A percentile compares a stretch with the other conserved stretches of the same genome.
Conservation (phyloP, 2,797 vertebrate species). For the Pangasius larnaudii region DNA sequence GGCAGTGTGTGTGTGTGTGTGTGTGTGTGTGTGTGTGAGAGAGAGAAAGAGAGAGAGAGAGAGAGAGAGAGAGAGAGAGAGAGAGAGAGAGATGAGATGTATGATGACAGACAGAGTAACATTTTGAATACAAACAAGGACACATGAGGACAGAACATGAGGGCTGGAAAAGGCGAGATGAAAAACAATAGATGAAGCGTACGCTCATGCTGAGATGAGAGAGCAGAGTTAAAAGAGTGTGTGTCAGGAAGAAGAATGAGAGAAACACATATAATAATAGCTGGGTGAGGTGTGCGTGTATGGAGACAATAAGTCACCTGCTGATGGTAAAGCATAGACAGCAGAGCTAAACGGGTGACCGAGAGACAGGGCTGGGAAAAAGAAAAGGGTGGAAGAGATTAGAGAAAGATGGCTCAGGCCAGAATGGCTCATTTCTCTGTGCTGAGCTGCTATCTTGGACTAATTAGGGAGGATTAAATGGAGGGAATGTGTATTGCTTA, state of each 20-base stretch:
- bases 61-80: neutral
- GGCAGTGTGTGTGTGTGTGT: neutral
- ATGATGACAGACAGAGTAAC: conserved; percentile 11
- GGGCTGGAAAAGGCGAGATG: conserved; percentile 21
- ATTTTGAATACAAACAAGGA: conserved; percentile 14
- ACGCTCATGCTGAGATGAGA: conserved; percentile 18
- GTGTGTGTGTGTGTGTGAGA: neutral
- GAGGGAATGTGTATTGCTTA: conserved; percentile 57
- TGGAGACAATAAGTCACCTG: conserved; percentile 22
- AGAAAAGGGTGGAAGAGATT: neutral
- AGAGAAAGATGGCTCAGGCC: conserved; percentile 24
- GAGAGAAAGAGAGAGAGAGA: neutral
- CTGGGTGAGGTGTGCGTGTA: conserved; percentile 30
- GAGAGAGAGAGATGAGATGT: conserved; percentile 4
- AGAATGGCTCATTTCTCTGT: conserved; percentile 42
- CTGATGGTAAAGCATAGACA: conserved; percentile 9
- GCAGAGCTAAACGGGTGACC: neutral
- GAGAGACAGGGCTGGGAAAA: neutral
- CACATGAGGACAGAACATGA: conserved; percentile 17
- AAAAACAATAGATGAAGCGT: conserved; percentile 36
- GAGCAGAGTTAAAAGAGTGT: conserved; percentile 18
- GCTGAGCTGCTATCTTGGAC: conserved; percentile 34
- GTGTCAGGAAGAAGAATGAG: conserved; percentile 36
- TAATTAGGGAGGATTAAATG: conserved; percentile 62
- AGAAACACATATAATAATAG: conserved; percentile 40